Conservation (phyloP, 2,113 vertebrate species). For the Ceuthmochares aereus region DNA sequence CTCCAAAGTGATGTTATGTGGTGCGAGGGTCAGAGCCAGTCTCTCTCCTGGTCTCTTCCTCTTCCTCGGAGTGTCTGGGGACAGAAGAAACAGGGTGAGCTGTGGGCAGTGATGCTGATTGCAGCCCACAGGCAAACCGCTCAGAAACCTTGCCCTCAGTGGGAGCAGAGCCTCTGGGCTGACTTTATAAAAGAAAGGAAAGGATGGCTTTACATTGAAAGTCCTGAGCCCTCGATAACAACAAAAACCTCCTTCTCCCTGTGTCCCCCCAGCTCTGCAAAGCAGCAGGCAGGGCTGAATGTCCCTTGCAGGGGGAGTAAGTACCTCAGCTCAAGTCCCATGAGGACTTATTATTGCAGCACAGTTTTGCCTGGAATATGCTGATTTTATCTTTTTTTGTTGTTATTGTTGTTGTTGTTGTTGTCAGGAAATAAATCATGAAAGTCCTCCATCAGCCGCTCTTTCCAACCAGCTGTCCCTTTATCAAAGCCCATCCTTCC, state of each 20-base stretch:
- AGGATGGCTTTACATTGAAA: not conserved
- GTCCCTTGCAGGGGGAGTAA: not conserved
- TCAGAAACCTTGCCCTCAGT: too few species aligned
- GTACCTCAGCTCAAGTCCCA: not conserved
- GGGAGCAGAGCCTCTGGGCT: too few species aligned
- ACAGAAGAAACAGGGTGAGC: not conserved
- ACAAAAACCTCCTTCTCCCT: not conserved
- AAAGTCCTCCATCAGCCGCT: not conserved
- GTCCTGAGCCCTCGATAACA: not conserved
- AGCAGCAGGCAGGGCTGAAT: not conserved
- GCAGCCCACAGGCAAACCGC: too few species aligned
- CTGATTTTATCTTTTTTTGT: not conserved
- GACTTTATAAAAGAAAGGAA: not conserved
- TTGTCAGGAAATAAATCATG: not conserved
- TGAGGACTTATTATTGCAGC: not conserved
- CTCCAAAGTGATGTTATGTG: not conserved
- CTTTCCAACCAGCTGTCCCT: not conserved
- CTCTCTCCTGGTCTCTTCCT: slow-evolving; percentile 35
- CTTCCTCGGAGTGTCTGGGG: slow-evolving; percentile 41
- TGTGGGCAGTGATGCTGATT: not conserved
- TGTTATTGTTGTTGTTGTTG: too few species aligned
- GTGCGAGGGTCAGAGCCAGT: not conserved
- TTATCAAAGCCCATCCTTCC: not conserved
- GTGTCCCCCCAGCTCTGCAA: fast-evolving
- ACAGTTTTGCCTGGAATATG: not conserved